phyloP scores from a whole-genome alignment of 2,797 vertebrate species.

The Sebastes dallii region DNA sequence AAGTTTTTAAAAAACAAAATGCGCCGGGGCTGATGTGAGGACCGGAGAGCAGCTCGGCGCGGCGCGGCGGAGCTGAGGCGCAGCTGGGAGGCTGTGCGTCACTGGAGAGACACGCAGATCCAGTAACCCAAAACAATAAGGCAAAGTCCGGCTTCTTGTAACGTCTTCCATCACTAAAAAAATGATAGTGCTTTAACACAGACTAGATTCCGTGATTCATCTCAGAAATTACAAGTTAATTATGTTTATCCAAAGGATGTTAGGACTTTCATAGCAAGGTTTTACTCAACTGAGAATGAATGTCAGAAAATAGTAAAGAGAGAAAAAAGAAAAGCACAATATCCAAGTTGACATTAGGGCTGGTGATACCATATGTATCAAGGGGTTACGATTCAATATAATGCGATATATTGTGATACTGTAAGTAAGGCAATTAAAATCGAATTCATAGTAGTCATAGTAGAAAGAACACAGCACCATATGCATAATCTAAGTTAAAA shows the following conservation, averaged over 20 bases:
- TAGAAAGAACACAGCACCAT: too few relatives aligned
- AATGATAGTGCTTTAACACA: not conserved
- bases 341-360: too few relatives aligned
- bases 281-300: not conserved
- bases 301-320: too few relatives aligned
- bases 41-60: not conserved
- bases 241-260: not conserved
- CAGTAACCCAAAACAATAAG: not conserved
- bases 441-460: too few relatives aligned
- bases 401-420: too few relatives aligned
- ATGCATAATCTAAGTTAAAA: too few relatives aligned
- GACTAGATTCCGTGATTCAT: not conserved
- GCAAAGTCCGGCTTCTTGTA: not conserved
- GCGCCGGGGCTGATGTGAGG: not conserved
- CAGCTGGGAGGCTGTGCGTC: not conserved
- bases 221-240: not conserved
- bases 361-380: too few relatives aligned
- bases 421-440: too few relatives aligned
- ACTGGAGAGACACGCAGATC: not conserved
- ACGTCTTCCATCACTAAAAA: not conserved
- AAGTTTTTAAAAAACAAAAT: slow-evolving; percentile 44
- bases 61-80: slow-evolving; percentile 1
- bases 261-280: not conserved
- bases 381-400: too few relatives aligned
- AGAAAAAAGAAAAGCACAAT: too few relatives aligned